phyloP scores from a whole-genome alignment of 1,140 invertebrate species.

The Rhyzopertha dominica region DNA sequence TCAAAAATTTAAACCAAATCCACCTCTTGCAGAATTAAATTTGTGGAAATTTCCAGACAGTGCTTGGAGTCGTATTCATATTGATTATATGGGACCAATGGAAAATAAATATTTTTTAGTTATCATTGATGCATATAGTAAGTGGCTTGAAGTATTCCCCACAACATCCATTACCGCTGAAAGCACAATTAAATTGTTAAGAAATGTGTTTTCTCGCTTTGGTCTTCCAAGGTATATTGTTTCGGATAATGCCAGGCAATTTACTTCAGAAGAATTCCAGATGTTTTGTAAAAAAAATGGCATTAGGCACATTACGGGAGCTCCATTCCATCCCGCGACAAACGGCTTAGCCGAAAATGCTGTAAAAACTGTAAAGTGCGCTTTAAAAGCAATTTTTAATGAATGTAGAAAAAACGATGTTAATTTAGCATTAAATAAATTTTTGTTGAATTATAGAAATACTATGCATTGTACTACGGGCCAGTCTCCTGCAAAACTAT shows the following conservation, averaged over 20 bases:
- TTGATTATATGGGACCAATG: constrained; percentile 15
- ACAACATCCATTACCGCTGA: constrained; percentile 4
- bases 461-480: constrained; percentile 22
- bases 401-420: constrained; percentile 6
- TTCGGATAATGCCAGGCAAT: constrained; percentile 38
- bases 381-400: constrained; percentile 29
- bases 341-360: constrained; percentile 44
- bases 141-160: constrained; percentile 13
- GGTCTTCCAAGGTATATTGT: constrained; percentile 38
- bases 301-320: constrained; percentile 34
- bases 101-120: constrained; percentile 13
- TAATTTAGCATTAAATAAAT: constrained; percentile 10
- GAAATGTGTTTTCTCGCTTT: constrained; percentile 22
- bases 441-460: constrained; percentile 30
- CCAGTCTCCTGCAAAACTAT: constrained; percentile 18
- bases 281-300: constrained; percentile 32
- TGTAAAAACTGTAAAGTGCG: constrained; percentile 43
- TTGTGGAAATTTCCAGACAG: constrained; percentile 8
- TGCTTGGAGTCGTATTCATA: constrained; percentile 8
- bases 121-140: constrained; percentile 11
- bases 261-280: constrained; percentile 32
- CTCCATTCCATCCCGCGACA: constrained; percentile 38
- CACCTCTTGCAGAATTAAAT: constrained; percentile 5
- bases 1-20: constrained; percentile 7
- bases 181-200: too few relatives aligned